These are phyloP conservation scores for Tipula helvola DNA, from an alignment of 2,888 invertebrate genomes.

Conservation along the genomic window DNA sequence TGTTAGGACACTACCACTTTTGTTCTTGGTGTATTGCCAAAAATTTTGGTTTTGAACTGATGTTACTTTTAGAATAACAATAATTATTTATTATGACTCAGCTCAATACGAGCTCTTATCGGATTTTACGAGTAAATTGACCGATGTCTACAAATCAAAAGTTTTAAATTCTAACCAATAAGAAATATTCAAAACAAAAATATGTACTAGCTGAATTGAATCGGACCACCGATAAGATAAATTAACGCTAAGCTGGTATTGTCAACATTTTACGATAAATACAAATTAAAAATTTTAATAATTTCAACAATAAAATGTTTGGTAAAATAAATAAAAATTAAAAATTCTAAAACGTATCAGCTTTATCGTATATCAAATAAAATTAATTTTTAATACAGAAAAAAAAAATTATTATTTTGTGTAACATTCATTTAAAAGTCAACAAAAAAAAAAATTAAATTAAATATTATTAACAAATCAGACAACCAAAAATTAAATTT, in stretches of 20 bases:
- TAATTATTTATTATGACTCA: too few relatives aligned
- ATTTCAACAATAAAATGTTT: neutral
- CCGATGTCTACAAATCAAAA: too few relatives aligned
- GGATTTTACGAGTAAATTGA: too few relatives aligned
- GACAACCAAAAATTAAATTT: neutral
- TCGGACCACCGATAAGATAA: neutral
- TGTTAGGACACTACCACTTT: too few relatives aligned
- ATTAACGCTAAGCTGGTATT: neutral
- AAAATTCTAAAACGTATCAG: neutral
- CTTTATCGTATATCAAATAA: neutral
- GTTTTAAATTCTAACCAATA: too few relatives aligned
- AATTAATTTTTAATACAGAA: neutral
- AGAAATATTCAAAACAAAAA: too few relatives aligned
- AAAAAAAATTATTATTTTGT: neutral
- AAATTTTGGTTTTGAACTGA: too few relatives aligned
- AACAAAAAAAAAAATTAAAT: neutral
- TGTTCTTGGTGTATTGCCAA: too few relatives aligned
- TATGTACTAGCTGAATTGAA: too few relatives aligned
- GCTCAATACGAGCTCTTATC: too few relatives aligned
- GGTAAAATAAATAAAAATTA: neutral
- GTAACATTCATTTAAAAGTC: neutral
- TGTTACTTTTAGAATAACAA: too few relatives aligned
- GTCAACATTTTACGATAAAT: neutral
- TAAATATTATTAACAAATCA: neutral
- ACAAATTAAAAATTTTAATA: neutral